These are phyloP conservation scores for Lutraria rhynchaena DNA, from an alignment of 1,140 invertebrate genomes.

Conservation along the genomic window DNA sequence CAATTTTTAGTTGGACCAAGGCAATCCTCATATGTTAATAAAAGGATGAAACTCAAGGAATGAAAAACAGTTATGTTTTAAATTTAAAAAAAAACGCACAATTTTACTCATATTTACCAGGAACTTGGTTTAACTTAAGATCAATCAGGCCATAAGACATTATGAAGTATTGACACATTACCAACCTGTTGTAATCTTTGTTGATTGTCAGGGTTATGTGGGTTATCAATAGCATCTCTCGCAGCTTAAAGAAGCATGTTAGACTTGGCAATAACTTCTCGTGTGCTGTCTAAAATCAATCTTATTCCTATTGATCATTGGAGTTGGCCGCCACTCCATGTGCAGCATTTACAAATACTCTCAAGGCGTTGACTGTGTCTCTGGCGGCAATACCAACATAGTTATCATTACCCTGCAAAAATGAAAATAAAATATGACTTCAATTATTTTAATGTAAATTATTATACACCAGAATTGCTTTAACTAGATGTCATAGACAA, in stretches of 20 bases:
- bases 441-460: neutral
- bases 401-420: conserved; percentile 87
- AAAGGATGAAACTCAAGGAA: no score
- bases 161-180: no score
- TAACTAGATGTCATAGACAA: no score
- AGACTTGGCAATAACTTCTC: conserved; percentile 91
- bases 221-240: conserved; percentile 86
- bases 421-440: no score
- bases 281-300: conserved; percentile 84
- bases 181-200: conserved; percentile 84
- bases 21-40: no score
- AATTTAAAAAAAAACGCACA: no score
- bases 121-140: no score
- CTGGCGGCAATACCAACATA: conserved; percentile 92
- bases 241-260: conserved; percentile 91
- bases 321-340: conserved; percentile 88
- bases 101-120: no score
- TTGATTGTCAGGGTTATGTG: conserved; percentile 85
- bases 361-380: conserved; percentile 90
- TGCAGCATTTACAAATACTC: conserved; percentile 87
- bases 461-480: neutral
- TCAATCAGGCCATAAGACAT: no score
- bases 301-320: conserved; percentile 85
- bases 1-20: no score
- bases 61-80: no score